A percentile compares a stretch with the other conserved stretches of the same genome.
Conservation (phyloP, 2,888 invertebrate species). For the Lampropteryx suffumata region DNA sequence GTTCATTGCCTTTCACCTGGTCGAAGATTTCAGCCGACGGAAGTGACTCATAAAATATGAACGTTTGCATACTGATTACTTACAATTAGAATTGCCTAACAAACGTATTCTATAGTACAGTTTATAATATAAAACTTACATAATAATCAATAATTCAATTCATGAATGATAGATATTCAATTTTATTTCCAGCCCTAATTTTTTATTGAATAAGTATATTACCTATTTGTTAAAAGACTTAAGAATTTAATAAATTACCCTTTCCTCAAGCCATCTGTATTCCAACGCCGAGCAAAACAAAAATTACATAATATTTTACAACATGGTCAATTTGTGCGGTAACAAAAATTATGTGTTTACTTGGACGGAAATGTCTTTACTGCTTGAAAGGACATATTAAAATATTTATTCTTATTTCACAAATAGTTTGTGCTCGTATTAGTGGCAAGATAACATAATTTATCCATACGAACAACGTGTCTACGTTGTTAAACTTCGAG, state of each 20-base stretch:
- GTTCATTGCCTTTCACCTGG: conserved; percentile 19
- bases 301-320: conserved; percentile 48
- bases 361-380: conserved; percentile 14
- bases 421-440: too few relatives aligned
- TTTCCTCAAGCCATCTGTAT: conserved; percentile 74
- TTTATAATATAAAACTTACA: too few relatives aligned
- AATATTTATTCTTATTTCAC: too few relatives aligned
- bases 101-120: too few relatives aligned
- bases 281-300: conserved; percentile 76
- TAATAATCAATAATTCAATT: too few relatives aligned
- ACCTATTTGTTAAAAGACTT: too few relatives aligned
- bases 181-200: too few relatives aligned
- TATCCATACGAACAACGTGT: too few relatives aligned
- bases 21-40: conserved; percentile 11
- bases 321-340: conserved; percentile 29
- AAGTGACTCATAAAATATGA: conserved; percentile 21
- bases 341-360: conserved; percentile 38
- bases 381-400: conserved; percentile 25
- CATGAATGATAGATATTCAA: too few relatives aligned
- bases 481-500: too few relatives aligned
- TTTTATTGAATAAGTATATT: too few relatives aligned
- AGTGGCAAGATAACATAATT: too few relatives aligned
- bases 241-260: conserved; percentile 56
- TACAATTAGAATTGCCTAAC: background rate
- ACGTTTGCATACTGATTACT: conserved; percentile 9